Evolutionary conservation across 2,888 invertebrate species (phyloP), one percentile per base, ranked within the genome.

Genomic region (Phyllotreta cruciferae): DNA sequence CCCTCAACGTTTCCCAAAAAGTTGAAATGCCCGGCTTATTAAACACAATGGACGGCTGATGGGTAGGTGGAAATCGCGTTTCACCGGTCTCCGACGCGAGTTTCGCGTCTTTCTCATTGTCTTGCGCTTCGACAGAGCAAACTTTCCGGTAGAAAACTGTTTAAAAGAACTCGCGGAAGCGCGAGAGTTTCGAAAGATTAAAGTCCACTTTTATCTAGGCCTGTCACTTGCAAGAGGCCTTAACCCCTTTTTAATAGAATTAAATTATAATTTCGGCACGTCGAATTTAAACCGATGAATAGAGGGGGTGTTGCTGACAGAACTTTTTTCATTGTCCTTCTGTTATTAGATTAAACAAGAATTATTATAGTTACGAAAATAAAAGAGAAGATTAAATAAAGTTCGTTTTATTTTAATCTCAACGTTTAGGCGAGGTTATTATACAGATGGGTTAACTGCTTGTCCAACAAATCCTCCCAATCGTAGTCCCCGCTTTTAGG

Each of bases 1-100:
- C 52, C 53, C 34, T 11, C 10, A 55, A 53, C 44, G 36, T 39
- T 39, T 24, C 24, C 24, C 6, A 5, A 47, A 52, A 52, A 37
- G 37, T 37, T 37, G 10, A 52, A 52, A 52, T 13, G 36, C 50
- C 39, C 50, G 44, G 52, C 47, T 65, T 61, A 65, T 60, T 60
- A 58, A 64, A 57, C 55, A 66, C 66, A 68, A 68, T 63, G 57
- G 68, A 60, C 57, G 60, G 52, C 60, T 52, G 50, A 52, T 56
- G 62, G 67, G 68, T 62, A 66, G 68, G 68, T 60, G 68, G 68
- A 65, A 66, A 54, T 67, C 61, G 63, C 64, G 64, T 67, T 65
- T 65, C 63, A 62, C 67, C 62, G 62, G 36, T 60, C 60, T 57
- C 54, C 45, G 52, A 62, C 60, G 65, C 62, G 54, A 62, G 65